Percentiles rank a stretch among this genome's conserved stretches.
Evolutionary conservation across 2,113 vertebrate genomes (phyloP).

Genomic region (Coturnix japonica): DNA sequence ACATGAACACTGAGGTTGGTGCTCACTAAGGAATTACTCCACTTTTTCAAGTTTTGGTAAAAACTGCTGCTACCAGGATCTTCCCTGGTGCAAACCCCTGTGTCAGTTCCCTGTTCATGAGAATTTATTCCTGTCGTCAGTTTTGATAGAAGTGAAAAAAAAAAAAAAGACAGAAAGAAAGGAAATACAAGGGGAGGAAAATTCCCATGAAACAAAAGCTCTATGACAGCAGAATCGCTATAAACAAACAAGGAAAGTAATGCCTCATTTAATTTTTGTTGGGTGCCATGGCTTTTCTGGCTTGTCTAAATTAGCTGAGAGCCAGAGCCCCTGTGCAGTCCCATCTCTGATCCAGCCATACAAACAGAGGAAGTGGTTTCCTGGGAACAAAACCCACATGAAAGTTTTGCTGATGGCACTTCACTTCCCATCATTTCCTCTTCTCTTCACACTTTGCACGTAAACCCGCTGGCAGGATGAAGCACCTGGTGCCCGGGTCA

Average conservation of each 20-base stretch:
- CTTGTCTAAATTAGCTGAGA: constrained; percentile 39
- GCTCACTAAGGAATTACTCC: accelerated
- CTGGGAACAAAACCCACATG: constrained; percentile 65
- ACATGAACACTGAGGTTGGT: not conserved
- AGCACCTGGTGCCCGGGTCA: constrained; percentile 5
- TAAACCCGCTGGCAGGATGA: not conserved
- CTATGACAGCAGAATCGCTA: constrained; percentile 39
- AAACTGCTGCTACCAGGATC: not conserved
- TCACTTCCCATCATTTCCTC: constrained; percentile 15
- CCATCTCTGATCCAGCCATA: not conserved
- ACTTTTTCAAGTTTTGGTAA: not conserved
- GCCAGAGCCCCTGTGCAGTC: not conserved
- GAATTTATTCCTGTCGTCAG: not conserved
- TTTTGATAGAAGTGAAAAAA: not conserved
- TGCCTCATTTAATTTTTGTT: constrained; percentile 14
- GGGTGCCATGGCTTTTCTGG: constrained; percentile 50
- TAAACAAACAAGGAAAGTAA: constrained; percentile 23
- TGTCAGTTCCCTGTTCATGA: not conserved
- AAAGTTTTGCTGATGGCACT: constrained; percentile 46
- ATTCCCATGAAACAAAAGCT: constrained; percentile 27
- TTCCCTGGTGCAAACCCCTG: not conserved
- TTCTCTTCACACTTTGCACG: not conserved
- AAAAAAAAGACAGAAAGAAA: not conserved
- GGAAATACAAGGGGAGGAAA: not conserved
- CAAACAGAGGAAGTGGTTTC: constrained; percentile 71